Evolutionary conservation across 2,113 vertebrate genomes (phyloP).

Genomic region (Callionymus lyra): DNA sequence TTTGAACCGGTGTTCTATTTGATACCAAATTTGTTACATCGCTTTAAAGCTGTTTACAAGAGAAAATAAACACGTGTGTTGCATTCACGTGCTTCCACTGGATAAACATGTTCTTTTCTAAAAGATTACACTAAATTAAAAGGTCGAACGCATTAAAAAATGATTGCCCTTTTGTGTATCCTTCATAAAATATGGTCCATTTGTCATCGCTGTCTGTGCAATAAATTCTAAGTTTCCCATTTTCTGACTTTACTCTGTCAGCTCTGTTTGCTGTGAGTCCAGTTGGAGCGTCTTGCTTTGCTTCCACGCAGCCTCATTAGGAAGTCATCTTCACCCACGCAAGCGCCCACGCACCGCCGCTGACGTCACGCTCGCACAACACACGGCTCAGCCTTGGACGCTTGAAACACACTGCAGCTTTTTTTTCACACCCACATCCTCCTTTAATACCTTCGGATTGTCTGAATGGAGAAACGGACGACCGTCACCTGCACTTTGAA

Average conservation of each 20-base stretch:
- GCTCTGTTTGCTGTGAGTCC: not conserved
- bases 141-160: not conserved
- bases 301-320: constrained; percentile 36
- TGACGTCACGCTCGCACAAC: constrained; percentile 41
- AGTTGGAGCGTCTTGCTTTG: constrained; percentile 1
- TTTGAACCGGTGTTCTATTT: no score
- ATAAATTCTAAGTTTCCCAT: constrained; percentile 50
- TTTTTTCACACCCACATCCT: not conserved
- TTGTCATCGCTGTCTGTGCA: constrained; percentile 72
- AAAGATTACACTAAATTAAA: no score
- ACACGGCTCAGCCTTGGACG: constrained; percentile 26
- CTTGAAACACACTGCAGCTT: constrained; percentile 15
- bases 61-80: constrained; percentile 11
- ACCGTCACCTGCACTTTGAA: no score
- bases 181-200: constrained; percentile 43
- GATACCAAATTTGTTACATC: no score
- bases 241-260: constrained; percentile 1
- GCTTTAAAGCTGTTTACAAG: no score
- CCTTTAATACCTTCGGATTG: not conserved
- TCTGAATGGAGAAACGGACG: not conserved
- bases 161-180: not conserved
- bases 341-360: constrained; percentile 43
- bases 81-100: not conserved
- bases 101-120: not conserved
- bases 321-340: constrained; percentile 51